Evolutionary conservation across 2,888 invertebrate species (phyloP), one percentile per base, ranked within the genome.

Genomic region (Lepidocyrtoides sp.): DNA sequence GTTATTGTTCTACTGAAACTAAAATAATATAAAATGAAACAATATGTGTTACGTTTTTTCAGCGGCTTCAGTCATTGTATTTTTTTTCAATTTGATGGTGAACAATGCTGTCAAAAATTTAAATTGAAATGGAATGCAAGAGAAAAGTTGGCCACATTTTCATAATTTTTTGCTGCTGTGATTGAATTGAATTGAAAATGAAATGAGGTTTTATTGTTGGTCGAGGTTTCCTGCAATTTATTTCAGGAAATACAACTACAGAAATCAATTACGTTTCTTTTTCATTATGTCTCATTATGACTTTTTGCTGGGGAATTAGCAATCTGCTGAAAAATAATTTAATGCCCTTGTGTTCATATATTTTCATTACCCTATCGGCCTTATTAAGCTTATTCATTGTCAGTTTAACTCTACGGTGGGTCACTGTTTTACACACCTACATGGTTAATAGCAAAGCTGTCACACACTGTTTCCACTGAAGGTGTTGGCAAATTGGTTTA

Each of bases 211-310:
- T 69, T 26, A 87, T 88, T 88, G 88, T 88, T 79, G 8, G 32
- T 14, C 10, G 4, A 81, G 44, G 81, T 88, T 88, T 69, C 88
- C 81, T 82, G 88, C 26, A 81, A 88, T 88, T 88, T 88, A 44
- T 60, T 81, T 72, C 17, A 88, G 81, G 81, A 88, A 88, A 72
- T 88, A 51, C 36, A 4, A 36, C 3, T n/a, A 36, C 36, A 77
- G 63, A 86, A 75, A 23, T 48, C 26, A 75, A 75, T 75, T 77
- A 77, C n/a, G 2, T 8, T 32, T 23, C 14, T 51, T 29, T 51
- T 69, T 48, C 5, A 51, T 51, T 75, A 12, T 81, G 57, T 8
- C 54, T 10, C n/a, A 36, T 77, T 12, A 36, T 36, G 81, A 81
- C 12, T 36, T 81, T 81, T 81, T 81, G 17, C 26, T 48, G 0